Conservation (phyloP, 1,140 invertebrate species). For the Monochamus saltuarius region DNA sequence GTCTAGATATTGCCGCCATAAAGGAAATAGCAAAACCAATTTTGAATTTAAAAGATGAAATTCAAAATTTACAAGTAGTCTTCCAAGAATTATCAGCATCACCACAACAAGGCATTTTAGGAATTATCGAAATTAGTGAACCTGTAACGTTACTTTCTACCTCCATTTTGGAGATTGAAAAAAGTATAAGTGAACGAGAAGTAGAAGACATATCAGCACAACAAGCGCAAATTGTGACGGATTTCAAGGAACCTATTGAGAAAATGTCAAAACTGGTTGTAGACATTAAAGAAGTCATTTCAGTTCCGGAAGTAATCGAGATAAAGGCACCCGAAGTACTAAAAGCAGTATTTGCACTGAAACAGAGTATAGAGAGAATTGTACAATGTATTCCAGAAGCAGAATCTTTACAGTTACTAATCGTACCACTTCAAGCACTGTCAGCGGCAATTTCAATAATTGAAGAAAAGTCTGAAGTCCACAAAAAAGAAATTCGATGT, state of each 20-base stretch:
- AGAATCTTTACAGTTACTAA: slow-evolving; percentile 9
- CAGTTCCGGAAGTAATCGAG: slow-evolving; percentile 15
- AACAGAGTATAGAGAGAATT: slow-evolving; percentile 25
- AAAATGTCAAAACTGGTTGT: slow-evolving; percentile 16
- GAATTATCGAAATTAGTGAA: slow-evolving; percentile 20
- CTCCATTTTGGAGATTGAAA: slow-evolving; percentile 6
- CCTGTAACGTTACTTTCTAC: slow-evolving; percentile 2
- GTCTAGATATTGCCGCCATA: no score
- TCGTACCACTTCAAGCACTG: slow-evolving; percentile 20
- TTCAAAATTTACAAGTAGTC: slow-evolving; percentile 1
- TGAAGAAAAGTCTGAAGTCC: slow-evolving; percentile 10
- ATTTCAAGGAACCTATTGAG: slow-evolving; percentile 22
- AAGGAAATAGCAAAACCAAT: no score
- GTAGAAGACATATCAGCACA: slow-evolving; percentile 7
- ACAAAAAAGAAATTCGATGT: slow-evolving; percentile 16
- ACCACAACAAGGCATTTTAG: slow-evolving; percentile 30
- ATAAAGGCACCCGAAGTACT: slow-evolving; percentile 13
- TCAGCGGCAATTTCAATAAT: slow-evolving; percentile 12
- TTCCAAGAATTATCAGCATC: slow-evolving; percentile 12
- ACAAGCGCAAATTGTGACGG: neutral
- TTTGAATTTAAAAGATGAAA: slow-evolving; percentile 5
- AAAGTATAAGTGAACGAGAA: neutral
- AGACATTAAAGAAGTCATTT: slow-evolving; percentile 9
- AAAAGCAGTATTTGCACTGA: slow-evolving; percentile 17
- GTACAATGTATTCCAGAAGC: slow-evolving; percentile 2